Evolutionary conservation across 2,888 invertebrate genomes (phyloP).

Genomic region (Emmelina monodactyla): DNA sequence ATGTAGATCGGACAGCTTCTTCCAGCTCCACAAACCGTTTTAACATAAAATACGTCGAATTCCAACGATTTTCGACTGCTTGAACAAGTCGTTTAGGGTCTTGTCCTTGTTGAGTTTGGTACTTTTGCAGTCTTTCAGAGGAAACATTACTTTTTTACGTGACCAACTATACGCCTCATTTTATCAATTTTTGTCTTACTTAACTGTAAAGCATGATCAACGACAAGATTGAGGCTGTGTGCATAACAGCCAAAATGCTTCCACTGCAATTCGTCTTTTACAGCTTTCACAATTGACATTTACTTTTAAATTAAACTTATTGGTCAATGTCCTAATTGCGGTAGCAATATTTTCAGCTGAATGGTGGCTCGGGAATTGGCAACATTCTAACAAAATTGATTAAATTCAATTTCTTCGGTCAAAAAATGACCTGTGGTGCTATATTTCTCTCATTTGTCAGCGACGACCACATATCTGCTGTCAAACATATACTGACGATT

Average conservation of each 20-base stretch:
- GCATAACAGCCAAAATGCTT: conserved; percentile 17
- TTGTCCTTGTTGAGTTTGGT: conserved; percentile 15
- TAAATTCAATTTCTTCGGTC: conserved; percentile 15
- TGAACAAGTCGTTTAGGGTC: conserved; percentile 17
- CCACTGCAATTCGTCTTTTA: conserved; percentile 8
- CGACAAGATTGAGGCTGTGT: conserved; percentile 6
- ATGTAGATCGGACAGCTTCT: conserved; percentile 14
- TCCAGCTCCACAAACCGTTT: conserved; percentile 17
- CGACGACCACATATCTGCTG: conserved; percentile 21
- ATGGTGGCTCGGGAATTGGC: conserved; percentile 15
- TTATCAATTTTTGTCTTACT: conserved; percentile 11
- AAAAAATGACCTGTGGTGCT: conserved; percentile 20
- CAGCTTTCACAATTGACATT: conserved; percentile 16
- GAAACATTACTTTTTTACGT: conserved; percentile 16
- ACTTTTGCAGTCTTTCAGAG: conserved; percentile 16
- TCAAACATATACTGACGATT: conserved; percentile 16
- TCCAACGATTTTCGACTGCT: conserved; percentile 21
- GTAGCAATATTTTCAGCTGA: conserved; percentile 17
- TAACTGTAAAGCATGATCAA: conserved; percentile 12
- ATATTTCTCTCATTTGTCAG: conserved; percentile 15
- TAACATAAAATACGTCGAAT: conserved; percentile 19
- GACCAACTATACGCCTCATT: conserved; percentile 15
- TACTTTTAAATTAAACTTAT: conserved; percentile 8
- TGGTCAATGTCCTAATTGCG: conserved; percentile 11
- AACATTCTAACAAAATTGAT: conserved; percentile 18